Evolutionary conservation across 1,140 invertebrate species (phyloP), one percentile per base, ranked within the genome.

Genomic region (Physella acuta): DNA sequence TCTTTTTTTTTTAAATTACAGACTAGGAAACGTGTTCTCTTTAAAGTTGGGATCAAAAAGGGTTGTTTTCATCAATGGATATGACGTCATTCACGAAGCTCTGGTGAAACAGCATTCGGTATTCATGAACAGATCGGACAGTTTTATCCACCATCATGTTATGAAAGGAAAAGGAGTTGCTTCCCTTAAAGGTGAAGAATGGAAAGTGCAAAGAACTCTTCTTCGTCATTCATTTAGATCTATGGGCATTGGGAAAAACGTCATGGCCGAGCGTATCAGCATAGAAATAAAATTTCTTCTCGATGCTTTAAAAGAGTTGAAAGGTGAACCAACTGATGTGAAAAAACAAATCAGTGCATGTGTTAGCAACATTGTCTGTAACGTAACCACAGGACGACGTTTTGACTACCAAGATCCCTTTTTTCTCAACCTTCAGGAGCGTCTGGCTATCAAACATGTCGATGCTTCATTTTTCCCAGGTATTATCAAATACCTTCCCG

Each of bases 341-440:
- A 28, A 20, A 55, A 59, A 56, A 51, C 28, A 64, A 20, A 53
- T 72, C 31, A 66, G 55, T 28, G 56, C 62, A 92, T 90, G 92
- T 2, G 91, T 95, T 62, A 93, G 92, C 78, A 97, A 97, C 82
- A 93, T 97, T 0, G 95, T 97, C 70, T 95, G 94, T 81, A 91
- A 91, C 33, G 89, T 97, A 37, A 89, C 94, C 72, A 96, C 96
- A 93, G 92, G 92, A 24, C 89, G 93, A 0, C 87, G 93, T 8
- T 97, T 95, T 81, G 88, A 89, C 52, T 88, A 90, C 37, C 56
- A 70, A 16, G 77, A 78, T 49, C 58, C 60, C 2, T 31, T 56
- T 0, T 78, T 77, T 59, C 71, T 14, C 61, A 70, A 2, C 44
- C 63, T 0, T 61, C 64, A 17, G 62, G 63, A 58, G 55, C 36